Conservation (phyloP, 2,888 invertebrate genomes). For the Gastracanthus pulcherrimus region DNA sequence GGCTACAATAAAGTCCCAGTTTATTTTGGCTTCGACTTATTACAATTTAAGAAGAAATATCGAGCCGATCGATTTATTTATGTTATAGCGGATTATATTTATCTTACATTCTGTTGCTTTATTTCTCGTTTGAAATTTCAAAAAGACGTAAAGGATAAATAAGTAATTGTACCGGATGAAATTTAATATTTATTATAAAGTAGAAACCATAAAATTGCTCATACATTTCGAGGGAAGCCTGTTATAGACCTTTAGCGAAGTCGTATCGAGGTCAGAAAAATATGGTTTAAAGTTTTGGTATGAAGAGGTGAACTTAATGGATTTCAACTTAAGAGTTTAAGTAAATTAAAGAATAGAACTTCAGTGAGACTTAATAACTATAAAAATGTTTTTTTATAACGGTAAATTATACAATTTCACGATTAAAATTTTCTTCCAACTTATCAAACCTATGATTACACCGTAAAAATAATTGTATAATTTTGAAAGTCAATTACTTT, state of each 20-base stretch:
- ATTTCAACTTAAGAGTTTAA: too few relatives aligned
- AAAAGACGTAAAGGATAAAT: background rate
- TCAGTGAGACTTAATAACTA: too few relatives aligned
- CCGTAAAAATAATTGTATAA: too few relatives aligned
- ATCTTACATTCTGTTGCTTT: background rate
- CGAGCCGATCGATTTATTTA: background rate
- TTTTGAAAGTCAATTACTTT: too few relatives aligned
- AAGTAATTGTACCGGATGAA: background rate
- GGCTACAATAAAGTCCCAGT: background rate
- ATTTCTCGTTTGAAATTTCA: background rate
- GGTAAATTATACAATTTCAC: too few relatives aligned
- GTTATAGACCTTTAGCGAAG: background rate
- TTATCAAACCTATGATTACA: too few relatives aligned
- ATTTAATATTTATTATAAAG: constrained; percentile 3
- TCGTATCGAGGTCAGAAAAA: background rate
- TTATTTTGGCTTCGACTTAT: background rate
- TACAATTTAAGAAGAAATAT: constrained; percentile 1
- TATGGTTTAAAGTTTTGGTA: too few relatives aligned
- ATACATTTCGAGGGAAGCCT: background rate
- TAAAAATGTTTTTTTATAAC: too few relatives aligned
- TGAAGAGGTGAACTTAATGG: too few relatives aligned
- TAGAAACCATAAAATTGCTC: background rate
- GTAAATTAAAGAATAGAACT: too few relatives aligned
- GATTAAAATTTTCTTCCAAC: too few relatives aligned
- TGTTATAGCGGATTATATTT: background rate